Percentiles rank a stretch among this genome's conserved stretches.
Conservation (phyloP, 2,888 invertebrate species). For the Eristalinus sepulchralis region DNA sequence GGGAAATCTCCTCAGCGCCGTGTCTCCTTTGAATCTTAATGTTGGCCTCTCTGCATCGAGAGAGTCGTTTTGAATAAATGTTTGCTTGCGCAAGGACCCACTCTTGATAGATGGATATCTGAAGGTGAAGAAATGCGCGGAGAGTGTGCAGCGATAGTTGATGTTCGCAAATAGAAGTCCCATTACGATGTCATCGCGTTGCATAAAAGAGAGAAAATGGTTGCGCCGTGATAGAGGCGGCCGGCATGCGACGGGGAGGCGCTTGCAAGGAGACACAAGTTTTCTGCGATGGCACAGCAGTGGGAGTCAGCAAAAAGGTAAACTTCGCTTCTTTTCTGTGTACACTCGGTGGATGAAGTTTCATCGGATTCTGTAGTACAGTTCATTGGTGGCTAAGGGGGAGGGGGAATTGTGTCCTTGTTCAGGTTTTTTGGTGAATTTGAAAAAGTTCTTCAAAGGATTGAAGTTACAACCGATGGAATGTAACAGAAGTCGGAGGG, state of each 20-base stretch:
- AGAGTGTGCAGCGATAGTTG: background rate
- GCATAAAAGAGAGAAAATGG: background rate
- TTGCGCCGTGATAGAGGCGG: background rate
- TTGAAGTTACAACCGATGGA: background rate
- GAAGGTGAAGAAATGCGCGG: slow-evolving; percentile 31
- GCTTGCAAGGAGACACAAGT: background rate
- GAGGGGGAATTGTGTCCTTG: background rate
- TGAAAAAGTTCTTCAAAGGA: background rate
- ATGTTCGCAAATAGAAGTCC: slow-evolving; percentile 38
- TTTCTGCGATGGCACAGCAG: background rate
- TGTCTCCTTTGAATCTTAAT: slow-evolving; percentile 33
- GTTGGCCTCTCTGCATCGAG: slow-evolving; percentile 18
- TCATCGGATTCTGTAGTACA: background rate
- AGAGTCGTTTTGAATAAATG: slow-evolving; percentile 45
- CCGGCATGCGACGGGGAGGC: background rate
- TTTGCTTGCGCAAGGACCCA: background rate
- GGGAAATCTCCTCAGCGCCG: slow-evolving; percentile 21
- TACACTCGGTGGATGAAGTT: background rate
- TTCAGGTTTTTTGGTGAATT: background rate
- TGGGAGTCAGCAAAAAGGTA: background rate
- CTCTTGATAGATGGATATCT: background rate
- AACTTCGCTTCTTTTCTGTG: background rate
- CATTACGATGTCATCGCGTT: slow-evolving; percentile 37
- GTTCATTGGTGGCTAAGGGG: background rate
- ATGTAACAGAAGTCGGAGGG: background rate